Conservation (phyloP, 2,888 invertebrate species). For the Parasteatoda lunata region DNA sequence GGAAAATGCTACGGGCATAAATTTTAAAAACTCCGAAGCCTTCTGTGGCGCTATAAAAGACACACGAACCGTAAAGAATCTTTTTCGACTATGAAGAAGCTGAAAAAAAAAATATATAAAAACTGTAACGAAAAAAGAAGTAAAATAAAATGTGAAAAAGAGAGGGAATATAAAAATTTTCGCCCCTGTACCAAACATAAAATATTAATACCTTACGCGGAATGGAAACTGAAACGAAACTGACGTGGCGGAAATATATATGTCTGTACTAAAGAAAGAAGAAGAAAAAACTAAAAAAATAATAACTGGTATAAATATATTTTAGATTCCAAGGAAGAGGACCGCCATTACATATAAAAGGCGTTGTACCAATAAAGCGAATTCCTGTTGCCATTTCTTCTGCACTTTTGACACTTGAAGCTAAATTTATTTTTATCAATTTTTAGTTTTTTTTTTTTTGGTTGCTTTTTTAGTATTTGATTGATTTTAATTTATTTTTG, state of each 20-base stretch:
- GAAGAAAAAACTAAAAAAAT: not conserved
- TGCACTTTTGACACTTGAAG: too few relatives aligned
- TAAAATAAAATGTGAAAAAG: not conserved
- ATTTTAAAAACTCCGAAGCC: conserved; percentile 53
- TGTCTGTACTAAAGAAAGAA: conserved; percentile 1
- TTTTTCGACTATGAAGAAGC: conserved; percentile 26
- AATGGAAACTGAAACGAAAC: conserved; percentile 30
- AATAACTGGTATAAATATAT: not conserved
- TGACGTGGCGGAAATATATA: conserved; percentile 50
- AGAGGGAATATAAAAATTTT: conserved; percentile 12
- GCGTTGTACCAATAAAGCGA: not conserved
- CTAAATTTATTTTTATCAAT: too few relatives aligned
- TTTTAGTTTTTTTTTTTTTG: too few relatives aligned
- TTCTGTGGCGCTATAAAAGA: conserved; percentile 44
- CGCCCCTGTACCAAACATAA: conserved; percentile 42
- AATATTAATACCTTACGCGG: conserved; percentile 39
- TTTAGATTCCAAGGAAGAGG: not conserved
- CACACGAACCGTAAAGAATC: conserved; percentile 34
- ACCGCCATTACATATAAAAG: not conserved
- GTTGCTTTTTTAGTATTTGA: too few relatives aligned
- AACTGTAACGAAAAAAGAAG: conserved; percentile 10
- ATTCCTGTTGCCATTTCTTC: too few relatives aligned
- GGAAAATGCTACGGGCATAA: conserved; percentile 47
- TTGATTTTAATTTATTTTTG: too few relatives aligned
- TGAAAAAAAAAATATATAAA: not conserved